Base-by-base conservation (phyloP, 2,888 invertebrate genomes). In the Andrena dorsata region DNA sequence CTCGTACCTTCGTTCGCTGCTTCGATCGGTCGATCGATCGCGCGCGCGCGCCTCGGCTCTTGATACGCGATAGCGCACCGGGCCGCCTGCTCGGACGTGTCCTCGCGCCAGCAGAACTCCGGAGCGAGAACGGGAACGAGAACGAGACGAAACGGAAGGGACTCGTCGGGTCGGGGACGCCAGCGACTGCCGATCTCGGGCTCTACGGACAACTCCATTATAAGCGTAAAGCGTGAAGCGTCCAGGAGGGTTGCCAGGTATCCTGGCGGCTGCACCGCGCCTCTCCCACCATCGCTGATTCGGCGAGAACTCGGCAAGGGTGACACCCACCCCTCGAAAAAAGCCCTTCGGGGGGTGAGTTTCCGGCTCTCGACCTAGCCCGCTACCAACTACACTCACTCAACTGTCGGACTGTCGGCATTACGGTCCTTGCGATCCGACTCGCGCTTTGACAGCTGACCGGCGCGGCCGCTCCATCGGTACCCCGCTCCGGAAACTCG, bases 321-420 rank as follows among this genome's bases (percentile, higher is more conserved):
- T 86, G 88, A 88, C 88, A 88, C 88, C 89, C 89, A 88, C 88
- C 88, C 88, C 76, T 88, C 85, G 83, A 80, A 75, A 82, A 83
- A 78, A 75, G 69, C 80, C 82, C 78, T 64, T 80, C 73, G 85
- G 82, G 85, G 88, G 88, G 87, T 86, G 83, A 87, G 87, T 87
- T 88, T 85, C 64, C 83, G 77, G 68, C 63, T 66, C 41, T 61
- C 82, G 65, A 60, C 66, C 73, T 69, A 64, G 73, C 28, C 61
- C 70, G 68, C 61, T 41, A 20, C 72, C 79, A 70, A 60, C 85
- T 77, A 66, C 86, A 81, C 83, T 86, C 83, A 70, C 47, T 79
- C 80, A 70, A 83, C 58, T 70, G 58, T 70, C 74, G 84, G 75
- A 86, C 83, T 76, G 74, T 78, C 76, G 68, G 51, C 87, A 64